Evolutionary conservation across 2,888 invertebrate genomes (phyloP).

Genomic region (Troides helena): DNA sequence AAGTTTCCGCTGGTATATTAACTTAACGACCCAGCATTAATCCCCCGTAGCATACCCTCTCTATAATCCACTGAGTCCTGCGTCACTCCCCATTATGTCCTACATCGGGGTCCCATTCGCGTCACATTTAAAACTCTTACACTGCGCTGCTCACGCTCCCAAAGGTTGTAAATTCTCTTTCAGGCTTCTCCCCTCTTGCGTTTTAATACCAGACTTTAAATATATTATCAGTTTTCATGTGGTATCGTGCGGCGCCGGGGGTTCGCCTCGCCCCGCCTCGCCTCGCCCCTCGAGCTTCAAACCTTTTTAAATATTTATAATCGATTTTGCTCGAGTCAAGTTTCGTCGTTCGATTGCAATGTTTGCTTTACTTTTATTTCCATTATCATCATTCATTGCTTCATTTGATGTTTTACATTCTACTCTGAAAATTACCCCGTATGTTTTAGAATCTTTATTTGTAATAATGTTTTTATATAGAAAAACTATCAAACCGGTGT

Average conservation of each 20-base stretch:
- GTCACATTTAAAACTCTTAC: constrained; percentile 48
- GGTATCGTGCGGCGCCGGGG: constrained; percentile 70
- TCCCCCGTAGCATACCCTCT: constrained; percentile 5
- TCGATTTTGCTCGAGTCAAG: constrained; percentile 47
- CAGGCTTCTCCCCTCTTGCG: constrained; percentile 55
- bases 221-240: constrained; percentile 75
- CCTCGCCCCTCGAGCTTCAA: constrained; percentile 54
- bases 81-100: constrained; percentile 45
- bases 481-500: too few relatives aligned
- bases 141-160: constrained; percentile 54
- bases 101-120: constrained; percentile 44
- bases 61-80: constrained; percentile 37
- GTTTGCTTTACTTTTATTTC: constrained; percentile 31
- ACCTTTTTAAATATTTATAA: constrained; percentile 56
- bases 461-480: too few relatives aligned
- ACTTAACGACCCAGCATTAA: constrained; percentile 15
- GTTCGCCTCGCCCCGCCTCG: constrained; percentile 52
- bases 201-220: constrained; percentile 68
- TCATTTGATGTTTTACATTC: background rate
- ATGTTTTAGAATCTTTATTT: background rate
- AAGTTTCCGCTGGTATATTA: background rate
- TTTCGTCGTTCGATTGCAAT: constrained; percentile 16
- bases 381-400: background rate
- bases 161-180: constrained; percentile 65
- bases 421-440: background rate